Base-by-base conservation (phyloP, 2,888 invertebrate species). In the Stomorhina lunata region DNA sequence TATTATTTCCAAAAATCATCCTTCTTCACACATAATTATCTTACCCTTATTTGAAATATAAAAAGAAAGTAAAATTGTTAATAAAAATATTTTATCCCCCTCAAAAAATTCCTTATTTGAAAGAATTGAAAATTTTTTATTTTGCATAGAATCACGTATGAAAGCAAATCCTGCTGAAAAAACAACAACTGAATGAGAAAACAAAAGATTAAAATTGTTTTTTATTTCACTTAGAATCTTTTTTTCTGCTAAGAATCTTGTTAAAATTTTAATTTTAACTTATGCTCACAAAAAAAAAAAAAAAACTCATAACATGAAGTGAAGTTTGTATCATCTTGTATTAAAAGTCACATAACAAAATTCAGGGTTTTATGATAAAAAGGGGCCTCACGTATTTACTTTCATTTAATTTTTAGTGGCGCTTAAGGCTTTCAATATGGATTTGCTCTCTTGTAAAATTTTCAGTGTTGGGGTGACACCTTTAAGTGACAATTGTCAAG, bases 401-500 rank as follows among this genome's bases (percentile, higher is more conserved):
- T 43, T 22, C 15, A 53, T 43, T n/a, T 12, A 5, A 12, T 45
- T 22, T 25, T 7, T 43, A 48, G 9, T 29, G 50, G 17, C 57
- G 34, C 15, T n/a, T n/a, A 65, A 48, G 17, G 48, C 25, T 57
- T 53, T 63, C 65, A 73, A 50, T 7, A 53, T n/a, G 53, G 7
- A 50, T 20, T 53, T 48, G 66, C 34, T 45, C 20, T 55, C 15
- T 37, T 59, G 17, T 17, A n/a, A n/a, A n/a, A n/a, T n/a, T 25
- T 59, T 17, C 73, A 50, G 20, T 20, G 34, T 37, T 20, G 40
- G 20, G 25, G 55, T 79, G 82, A 79, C 82, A 82, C 79, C 79
- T 82, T 82, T 48, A 75, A 71, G 79, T 82, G 75, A 82, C 82
- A 82, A 82, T 82, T 76, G 59, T 79, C 48, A 79, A 71, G 82